A percentile compares a stretch with the other conserved stretches of the same genome.
phyloP scores from a whole-genome alignment of 1,140 invertebrate genomes.

The Tetragonula clypearis region DNA sequence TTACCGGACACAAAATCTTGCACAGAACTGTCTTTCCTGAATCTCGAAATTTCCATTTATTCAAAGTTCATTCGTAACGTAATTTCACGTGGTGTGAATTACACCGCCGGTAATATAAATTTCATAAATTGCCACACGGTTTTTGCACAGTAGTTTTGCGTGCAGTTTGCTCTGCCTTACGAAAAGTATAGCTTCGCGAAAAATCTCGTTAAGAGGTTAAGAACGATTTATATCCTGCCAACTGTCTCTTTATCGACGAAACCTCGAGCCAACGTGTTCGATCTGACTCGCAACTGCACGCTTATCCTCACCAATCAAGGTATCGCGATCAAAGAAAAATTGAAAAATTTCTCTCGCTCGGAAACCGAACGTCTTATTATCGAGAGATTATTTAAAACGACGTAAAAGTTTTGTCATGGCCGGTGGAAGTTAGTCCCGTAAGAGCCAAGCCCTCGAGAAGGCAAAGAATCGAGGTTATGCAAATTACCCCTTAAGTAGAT shows the following conservation, averaged over 20 bases:
- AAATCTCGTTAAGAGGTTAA: background rate
- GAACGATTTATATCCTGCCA: background rate
- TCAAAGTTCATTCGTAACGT: too few species aligned
- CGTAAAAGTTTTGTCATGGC: background rate
- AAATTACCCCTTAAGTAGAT: slow-evolving; percentile 30
- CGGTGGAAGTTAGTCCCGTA: background rate
- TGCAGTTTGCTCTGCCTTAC: too few species aligned
- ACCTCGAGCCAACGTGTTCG: too few species aligned
- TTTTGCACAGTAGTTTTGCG: too few species aligned
- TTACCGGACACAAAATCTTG: too few species aligned
- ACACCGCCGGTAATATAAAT: too few species aligned
- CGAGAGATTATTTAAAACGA: background rate
- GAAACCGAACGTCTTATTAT: background rate
- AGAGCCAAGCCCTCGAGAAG: background rate
- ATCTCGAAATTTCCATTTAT: too few species aligned
- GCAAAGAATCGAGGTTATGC: slow-evolving; percentile 35
- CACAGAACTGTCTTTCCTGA: too few species aligned
- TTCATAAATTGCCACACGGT: too few species aligned
- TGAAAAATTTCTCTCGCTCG: background rate
- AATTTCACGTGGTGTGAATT: too few species aligned
- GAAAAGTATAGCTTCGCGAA: too few species aligned
- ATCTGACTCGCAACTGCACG: background rate
- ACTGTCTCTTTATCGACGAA: background rate
- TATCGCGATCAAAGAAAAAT: background rate
- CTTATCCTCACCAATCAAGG: too few species aligned